These are phyloP conservation scores for Paracentrotus lividus DNA, from an alignment of 53 echinoderm and acorn worm genomes.

Conservation along the genomic window DNA sequence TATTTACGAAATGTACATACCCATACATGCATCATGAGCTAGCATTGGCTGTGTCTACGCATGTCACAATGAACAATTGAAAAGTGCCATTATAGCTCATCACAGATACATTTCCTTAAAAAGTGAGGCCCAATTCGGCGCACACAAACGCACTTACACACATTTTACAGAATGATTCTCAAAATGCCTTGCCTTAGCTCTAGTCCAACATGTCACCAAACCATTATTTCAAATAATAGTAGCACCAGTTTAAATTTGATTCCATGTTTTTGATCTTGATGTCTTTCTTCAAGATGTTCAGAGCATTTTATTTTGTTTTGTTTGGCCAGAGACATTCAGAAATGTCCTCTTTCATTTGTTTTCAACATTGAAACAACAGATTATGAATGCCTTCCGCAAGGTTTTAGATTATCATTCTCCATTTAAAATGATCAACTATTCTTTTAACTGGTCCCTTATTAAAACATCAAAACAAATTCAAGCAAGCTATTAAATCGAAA, in stretches of 20 bases:
- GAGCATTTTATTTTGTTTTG: not conserved
- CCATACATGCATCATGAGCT: not conserved
- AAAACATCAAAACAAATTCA: not conserved
- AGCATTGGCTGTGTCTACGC: not conserved
- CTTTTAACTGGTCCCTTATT: slow-evolving; percentile 41
- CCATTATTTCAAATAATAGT: slow-evolving; percentile 49
- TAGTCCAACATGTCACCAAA: slow-evolving; percentile 18
- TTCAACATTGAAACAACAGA: not conserved
- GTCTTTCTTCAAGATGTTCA: not conserved
- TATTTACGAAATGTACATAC: slow-evolving; percentile 55
- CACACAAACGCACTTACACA: not conserved
- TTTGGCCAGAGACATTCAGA: not conserved
- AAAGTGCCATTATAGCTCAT: not conserved
- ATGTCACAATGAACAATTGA: not conserved
- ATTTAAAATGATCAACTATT: not conserved
- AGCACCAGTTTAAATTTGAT: slow-evolving; percentile 58
- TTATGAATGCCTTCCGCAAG: not conserved
- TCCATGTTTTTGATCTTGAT: not conserved
- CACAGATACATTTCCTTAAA: not conserved
- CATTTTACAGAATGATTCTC: not conserved
- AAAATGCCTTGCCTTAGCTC: slow-evolving; percentile 21
- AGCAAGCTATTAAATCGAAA: not conserved
- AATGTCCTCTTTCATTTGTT: not conserved
- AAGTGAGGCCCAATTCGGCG: not conserved
- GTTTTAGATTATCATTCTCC: not conserved